These are phyloP conservation scores for Brachyhypopomus gauderio DNA, from an alignment of 2,113 vertebrate genomes.

Conservation along the genomic window DNA sequence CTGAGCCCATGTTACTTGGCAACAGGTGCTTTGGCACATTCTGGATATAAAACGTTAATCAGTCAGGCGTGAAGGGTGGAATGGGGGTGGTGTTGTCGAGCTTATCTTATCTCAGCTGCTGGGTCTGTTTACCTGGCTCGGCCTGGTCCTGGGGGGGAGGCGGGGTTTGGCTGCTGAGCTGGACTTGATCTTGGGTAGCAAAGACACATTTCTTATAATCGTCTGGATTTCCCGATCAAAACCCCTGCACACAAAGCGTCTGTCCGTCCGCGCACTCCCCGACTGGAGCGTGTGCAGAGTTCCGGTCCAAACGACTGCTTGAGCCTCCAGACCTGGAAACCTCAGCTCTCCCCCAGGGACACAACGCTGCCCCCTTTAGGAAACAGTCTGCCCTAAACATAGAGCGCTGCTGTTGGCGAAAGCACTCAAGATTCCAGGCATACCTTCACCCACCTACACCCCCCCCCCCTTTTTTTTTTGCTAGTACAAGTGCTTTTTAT, in stretches of 20 bases:
- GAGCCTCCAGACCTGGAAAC: conserved; percentile 7
- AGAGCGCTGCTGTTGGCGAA: conserved; percentile 72
- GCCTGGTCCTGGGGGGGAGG: background rate
- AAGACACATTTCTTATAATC: background rate
- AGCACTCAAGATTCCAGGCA: conserved; percentile 91
- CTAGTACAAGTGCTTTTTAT: conserved; percentile 84
- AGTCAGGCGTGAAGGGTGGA: background rate
- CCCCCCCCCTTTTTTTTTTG: conserved; percentile 60
- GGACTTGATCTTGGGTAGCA: background rate
- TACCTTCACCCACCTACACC: conserved; percentile 72
- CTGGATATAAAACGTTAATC: background rate
- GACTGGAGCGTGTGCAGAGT: background rate
- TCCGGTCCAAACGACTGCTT: too few relatives aligned
- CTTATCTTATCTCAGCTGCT: background rate
- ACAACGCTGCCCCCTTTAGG: conserved; percentile 5
- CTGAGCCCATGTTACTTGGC: background rate
- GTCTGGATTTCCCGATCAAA: background rate
- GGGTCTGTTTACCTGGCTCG: background rate
- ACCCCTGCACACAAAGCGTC: background rate
- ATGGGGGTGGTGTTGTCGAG: background rate
- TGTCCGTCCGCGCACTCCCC: background rate
- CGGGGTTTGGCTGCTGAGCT: background rate
- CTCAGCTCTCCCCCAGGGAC: background rate
- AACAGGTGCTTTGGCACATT: conserved; percentile 9
- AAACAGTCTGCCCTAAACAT: conserved; percentile 44